Percentiles rank a stretch among this genome's conserved stretches.
Evolutionary conservation across 2,888 invertebrate species (phyloP).

Genomic region (Cinara cedri): DNA sequence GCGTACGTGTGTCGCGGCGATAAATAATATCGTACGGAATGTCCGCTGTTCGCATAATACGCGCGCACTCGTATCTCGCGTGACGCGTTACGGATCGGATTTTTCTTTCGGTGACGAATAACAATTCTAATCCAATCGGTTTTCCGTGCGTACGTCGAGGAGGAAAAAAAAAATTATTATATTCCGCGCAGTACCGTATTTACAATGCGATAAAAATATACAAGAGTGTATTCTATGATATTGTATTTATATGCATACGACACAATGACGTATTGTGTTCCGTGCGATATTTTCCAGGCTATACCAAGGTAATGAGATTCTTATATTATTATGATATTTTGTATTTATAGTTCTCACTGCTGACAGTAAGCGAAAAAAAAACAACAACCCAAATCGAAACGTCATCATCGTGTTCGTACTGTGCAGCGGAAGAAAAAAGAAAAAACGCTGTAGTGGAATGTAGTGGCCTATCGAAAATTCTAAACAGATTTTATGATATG

Average conservation of each 20-base stretch:
- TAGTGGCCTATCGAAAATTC: background rate
- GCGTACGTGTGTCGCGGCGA: too few relatives aligned
- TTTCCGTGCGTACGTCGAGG: background rate
- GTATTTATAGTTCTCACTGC: background rate
- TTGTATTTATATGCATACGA: background rate
- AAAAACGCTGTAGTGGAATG: background rate
- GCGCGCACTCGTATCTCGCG: background rate
- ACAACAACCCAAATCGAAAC: constrained; percentile 5
- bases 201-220: background rate
- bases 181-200: background rate
- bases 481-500: background rate
- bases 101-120: background rate
- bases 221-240: too few relatives aligned
- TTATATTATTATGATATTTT: background rate
- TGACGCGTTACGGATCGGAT: too few relatives aligned
- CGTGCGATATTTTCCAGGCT: constrained; percentile 12
- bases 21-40: background rate
- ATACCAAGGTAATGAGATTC: background rate
- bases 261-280: constrained; percentile 23
- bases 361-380: background rate
- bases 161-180: too few relatives aligned
- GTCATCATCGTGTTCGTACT: background rate
- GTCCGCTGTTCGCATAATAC: background rate
- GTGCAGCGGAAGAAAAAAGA: too few relatives aligned
- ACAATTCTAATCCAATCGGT: background rate